Evolutionary conservation across 2,797 vertebrate genomes (phyloP).

Genomic region (Phataginus tricuspis): DNA sequence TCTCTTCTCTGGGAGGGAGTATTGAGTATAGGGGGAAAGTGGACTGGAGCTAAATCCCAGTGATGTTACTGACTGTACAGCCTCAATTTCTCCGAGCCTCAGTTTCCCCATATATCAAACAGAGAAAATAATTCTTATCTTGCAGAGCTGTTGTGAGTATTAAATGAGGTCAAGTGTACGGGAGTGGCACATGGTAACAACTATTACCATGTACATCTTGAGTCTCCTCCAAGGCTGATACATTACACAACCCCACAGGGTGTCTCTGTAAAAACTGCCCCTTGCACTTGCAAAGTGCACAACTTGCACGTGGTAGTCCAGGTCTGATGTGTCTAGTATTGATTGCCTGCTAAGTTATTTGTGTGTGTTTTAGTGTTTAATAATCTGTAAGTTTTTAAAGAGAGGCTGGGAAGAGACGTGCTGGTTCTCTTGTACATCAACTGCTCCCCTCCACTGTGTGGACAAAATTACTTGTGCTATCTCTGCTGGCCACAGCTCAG

Average conservation of each 20-base stretch:
- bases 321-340: not conserved
- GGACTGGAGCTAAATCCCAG: not conserved
- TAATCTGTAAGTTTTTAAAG: not conserved
- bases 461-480: not conserved
- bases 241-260: not conserved
- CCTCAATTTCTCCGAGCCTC: not conserved
- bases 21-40: not conserved
- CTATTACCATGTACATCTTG: not conserved
- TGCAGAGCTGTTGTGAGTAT: not conserved
- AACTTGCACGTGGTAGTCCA: not conserved
- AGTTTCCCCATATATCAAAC: constrained; percentile 1
- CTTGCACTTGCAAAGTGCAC: not conserved
- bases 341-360: not conserved
- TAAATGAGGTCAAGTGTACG: not conserved
- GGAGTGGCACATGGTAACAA: not conserved
- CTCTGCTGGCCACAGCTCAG: not conserved
- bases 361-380: not conserved
- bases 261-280: not conserved
- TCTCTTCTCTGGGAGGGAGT: not conserved
- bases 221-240: not conserved
- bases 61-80: not conserved
- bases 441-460: not conserved
- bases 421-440: not conserved
- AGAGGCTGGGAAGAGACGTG: not conserved
- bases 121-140: not conserved